Percentiles rank a stretch among this genome's conserved stretches.
Evolutionary conservation across 2,888 invertebrate species (phyloP).

Genomic region (Branchipolynoe longqiensis): DNA sequence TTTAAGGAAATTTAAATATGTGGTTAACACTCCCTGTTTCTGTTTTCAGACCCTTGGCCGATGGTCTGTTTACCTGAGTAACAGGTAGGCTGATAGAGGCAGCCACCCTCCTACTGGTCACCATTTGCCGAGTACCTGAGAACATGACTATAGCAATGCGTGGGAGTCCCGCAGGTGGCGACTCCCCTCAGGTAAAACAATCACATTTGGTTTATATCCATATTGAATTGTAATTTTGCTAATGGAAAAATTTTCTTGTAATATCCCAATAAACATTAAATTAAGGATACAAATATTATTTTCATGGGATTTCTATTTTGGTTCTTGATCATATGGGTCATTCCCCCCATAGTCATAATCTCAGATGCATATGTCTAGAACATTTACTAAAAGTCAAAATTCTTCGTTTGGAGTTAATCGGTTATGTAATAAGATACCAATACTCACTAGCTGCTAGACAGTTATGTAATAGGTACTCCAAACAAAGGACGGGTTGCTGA

Average conservation of each 20-base stretch:
- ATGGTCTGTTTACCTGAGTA: conserved; percentile 40
- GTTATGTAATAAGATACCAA: too few species aligned
- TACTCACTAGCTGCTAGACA: too few species aligned
- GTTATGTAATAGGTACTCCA: too few species aligned
- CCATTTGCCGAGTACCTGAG: conserved; percentile 46
- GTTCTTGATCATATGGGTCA: too few species aligned
- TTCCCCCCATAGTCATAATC: too few species aligned
- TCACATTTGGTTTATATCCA: background rate
- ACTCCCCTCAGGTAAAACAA: conserved; percentile 77
- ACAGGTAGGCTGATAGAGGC: background rate
- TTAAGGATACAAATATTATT: background rate
- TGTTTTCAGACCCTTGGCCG: background rate
- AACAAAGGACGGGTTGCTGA: too few species aligned
- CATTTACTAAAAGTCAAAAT: too few species aligned
- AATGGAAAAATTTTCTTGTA: background rate
- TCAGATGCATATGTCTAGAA: too few species aligned
- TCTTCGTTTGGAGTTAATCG: too few species aligned
- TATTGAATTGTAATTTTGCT: background rate
- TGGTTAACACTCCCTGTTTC: background rate
- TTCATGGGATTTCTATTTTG: background rate
- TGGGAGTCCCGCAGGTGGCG: conserved; percentile 79
- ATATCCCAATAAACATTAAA: too few species aligned
- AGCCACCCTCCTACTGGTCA: background rate
- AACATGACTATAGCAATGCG: conserved; percentile 81
- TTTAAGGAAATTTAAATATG: background rate